Evolutionary conservation across 2,113 vertebrate genomes (phyloP).

Genomic region (Amblyornis subalaris): DNA sequence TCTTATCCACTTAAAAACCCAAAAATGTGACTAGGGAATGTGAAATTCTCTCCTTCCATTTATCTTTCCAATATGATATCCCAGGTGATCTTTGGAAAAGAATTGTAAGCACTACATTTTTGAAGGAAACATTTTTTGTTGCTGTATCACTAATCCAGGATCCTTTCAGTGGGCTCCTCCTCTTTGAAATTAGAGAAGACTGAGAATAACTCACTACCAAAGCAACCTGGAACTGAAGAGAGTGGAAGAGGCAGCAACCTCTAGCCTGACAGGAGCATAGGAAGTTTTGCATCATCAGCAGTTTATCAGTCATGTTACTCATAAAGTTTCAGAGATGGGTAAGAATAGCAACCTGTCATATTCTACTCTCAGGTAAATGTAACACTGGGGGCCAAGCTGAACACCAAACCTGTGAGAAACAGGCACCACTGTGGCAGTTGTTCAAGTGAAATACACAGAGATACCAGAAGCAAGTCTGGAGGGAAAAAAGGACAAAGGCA

Average conservation of each 20-base stretch:
- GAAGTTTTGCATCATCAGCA: neutral
- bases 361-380: neutral
- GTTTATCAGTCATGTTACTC: neutral
- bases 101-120: neutral
- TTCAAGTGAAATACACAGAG: neutral
- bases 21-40: accelerated
- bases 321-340: neutral
- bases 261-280: neutral
- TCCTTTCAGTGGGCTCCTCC: neutral
- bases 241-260: neutral
- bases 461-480: neutral
- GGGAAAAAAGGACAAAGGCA: neutral
- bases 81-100: neutral
- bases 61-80: neutral
- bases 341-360: neutral
- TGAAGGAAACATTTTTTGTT: neutral
- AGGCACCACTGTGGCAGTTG: accelerated
- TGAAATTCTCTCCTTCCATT: neutral
- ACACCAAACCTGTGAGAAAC: neutral
- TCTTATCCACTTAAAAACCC: neutral
- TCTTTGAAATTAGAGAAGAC: neutral
- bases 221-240: neutral
- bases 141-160: neutral
- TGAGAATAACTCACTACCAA: neutral
- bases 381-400: neutral